Evolutionary conservation across 2,113 vertebrate genomes (phyloP), one percentile per base, ranked within the genome.

Genomic region (Otis tarda): DNA sequence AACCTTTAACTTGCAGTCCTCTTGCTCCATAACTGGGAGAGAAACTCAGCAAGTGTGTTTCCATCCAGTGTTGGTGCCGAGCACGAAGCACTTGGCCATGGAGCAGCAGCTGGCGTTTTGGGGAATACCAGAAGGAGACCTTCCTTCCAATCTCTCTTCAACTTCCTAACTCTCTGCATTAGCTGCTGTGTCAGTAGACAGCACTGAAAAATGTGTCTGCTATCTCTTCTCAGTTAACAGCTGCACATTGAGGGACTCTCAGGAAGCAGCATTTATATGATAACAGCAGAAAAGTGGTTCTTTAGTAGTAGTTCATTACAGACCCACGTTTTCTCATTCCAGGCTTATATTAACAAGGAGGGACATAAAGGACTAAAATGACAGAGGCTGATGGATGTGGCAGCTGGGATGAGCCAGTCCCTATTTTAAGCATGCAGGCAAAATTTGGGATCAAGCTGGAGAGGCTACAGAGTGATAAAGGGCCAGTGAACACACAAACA

Each of bases 371-470:
- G 56, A 77, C 69, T 90, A 49, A 90, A 61, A 83, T 90, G 92
- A 88, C 92, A 94, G 90, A 75, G 8, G 45, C 61, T 97, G 95
- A 97, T 87, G 84, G 87, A 95, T 95, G 82, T 91, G 87, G 84
- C 97, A 97, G 89, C 95, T 97, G 95, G 79, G 87, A 91, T 96
- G 93, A 95, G 63, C 52, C 67, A 89, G 80, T 79, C 49, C 45
- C 95, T 97, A 97, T 97, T 97, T 97, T 97, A 96, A 95, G 95
- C 89, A 55, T 33, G 68, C 73, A 89, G 39, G 83, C 91, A 94
- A 92, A 87, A 93, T 90, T 76, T 81, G 76, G 69, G 95, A 75
- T 92, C 92, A 95, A 83, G 85, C 55, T 89, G 49, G 90, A 91
- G 90, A 84, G 75, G 78, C 81, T 82, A 52, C 75, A 89, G 75